Base-by-base conservation (phyloP, 1,140 invertebrate species). In the Neodiprion fabricii region DNA sequence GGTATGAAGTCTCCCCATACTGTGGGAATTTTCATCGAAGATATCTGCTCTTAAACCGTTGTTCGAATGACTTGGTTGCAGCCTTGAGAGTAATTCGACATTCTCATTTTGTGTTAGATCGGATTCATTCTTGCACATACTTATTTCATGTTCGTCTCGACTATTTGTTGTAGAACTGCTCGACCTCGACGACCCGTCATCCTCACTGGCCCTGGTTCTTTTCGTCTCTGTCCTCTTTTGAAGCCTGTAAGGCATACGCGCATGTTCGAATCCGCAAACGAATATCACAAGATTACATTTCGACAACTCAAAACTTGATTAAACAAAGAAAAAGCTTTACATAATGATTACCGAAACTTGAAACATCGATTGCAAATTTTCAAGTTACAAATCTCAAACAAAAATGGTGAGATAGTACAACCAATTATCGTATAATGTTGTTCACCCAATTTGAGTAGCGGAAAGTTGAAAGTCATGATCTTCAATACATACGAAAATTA, bases 211-310 rank as follows among this genome's bases (percentile, higher is more conserved):
- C 66, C 81, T 80, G 7, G 73, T 81, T 70, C 76, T 83, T 67
- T 85, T 86, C 14, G 80, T 83, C 72, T 84, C 85, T 68, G 83
- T 81, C 81, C 80, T 80, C 68, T 85, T 86, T 69, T 86, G 83
- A 66, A 85, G 79, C 49, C 85, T 84, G 9, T 9, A 48, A 10
- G 66, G 68, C 53, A 61, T 61, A 9, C 9, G 53, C n/a, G 53
- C 3, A 61, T 61, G 53, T 61, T 61, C 53, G 53, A 61, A 14
- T 61, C 53, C n/a, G n/a, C n/a, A 14, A 17, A 61, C 53, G 53
- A 61, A 17, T 61, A 61, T 14, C 53, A 61, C 53, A 61, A 17
- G 53, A 5, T 9, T 17, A 9, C 53, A 61, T 8, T 61, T 61
- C 9, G n/a, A 61, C n/a, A 61, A 61, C n/a, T 9, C 5, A 61